These are phyloP conservation scores for Hippocampus barbouri DNA, from an alignment of 2,113 vertebrate genomes.

Conservation along the genomic window DNA sequence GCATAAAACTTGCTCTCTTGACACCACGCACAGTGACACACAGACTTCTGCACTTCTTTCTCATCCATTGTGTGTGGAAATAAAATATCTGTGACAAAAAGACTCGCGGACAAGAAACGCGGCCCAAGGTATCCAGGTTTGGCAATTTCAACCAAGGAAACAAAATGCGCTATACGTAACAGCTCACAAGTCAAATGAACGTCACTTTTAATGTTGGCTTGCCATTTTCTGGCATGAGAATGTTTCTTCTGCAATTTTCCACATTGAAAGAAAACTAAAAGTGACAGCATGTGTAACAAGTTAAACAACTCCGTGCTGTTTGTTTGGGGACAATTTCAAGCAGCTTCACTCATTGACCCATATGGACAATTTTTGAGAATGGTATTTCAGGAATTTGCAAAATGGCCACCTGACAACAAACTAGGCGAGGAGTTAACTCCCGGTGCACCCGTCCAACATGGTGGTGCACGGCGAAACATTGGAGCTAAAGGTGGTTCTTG, in stretches of 20 bases:
- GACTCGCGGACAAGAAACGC: background rate
- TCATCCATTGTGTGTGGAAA: background rate
- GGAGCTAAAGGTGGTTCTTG: background rate
- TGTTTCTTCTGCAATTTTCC: background rate
- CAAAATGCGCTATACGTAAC: background rate
- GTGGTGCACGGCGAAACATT: background rate
- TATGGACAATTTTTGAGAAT: background rate
- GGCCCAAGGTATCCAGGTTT: background rate
- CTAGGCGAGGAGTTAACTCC: background rate
- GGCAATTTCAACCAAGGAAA: conserved; percentile 1
- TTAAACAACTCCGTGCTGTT: background rate
- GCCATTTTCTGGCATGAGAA: background rate
- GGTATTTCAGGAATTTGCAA: background rate
- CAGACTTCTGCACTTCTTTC: conserved; percentile 13
- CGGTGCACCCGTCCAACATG: background rate
- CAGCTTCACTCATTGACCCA: background rate
- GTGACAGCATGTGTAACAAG: background rate
- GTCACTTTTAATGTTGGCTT: background rate
- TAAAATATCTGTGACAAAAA: background rate
- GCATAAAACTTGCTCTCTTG: conserved; percentile 34
- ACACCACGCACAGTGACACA: background rate
- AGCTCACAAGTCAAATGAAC: background rate
- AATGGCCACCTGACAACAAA: background rate
- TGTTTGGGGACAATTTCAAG: background rate
- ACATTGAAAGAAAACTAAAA: background rate